Percentiles rank a stretch among this genome's conserved stretches.
These are phyloP conservation scores for Crocidura indochinensis DNA, from an alignment of 2,797 vertebrate genomes.

Conservation along the genomic window DNA sequence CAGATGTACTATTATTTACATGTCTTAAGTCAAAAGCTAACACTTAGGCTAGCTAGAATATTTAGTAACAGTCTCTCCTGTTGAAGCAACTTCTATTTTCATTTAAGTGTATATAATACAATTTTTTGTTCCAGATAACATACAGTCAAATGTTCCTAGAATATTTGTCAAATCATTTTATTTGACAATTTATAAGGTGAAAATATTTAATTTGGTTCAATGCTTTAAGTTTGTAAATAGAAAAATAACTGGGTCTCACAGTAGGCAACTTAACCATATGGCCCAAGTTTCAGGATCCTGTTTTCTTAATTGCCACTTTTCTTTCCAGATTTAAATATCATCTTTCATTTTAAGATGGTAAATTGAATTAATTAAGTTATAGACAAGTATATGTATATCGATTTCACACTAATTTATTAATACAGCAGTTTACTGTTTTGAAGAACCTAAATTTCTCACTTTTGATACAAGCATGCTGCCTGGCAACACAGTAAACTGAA, in stretches of 20 bases:
- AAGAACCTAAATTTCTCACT: neutral
- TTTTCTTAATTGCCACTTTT: neutral
- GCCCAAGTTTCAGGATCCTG: neutral
- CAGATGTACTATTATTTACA: neutral
- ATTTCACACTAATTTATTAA: neutral
- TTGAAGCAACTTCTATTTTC: neutral
- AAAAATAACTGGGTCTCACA: neutral
- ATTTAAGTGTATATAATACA: neutral
- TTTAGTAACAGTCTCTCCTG: conserved; percentile 23
- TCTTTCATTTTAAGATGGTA: neutral
- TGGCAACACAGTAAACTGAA: neutral
- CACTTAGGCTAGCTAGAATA: neutral
- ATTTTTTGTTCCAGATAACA: neutral
- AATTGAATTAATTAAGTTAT: neutral
- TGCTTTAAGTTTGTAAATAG: neutral
- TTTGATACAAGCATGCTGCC: neutral
- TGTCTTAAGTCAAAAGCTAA: conserved; percentile 9
- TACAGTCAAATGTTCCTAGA: conserved; percentile 22
- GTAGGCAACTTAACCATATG: neutral
- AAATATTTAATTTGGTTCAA: neutral
- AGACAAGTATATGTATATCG: neutral
- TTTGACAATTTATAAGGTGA: neutral
- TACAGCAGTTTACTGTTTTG: neutral
- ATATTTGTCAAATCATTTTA: neutral
- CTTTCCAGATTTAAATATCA: neutral